phyloP scores from a whole-genome alignment of 2,888 invertebrate species.

The Emmelina monodactyla region DNA sequence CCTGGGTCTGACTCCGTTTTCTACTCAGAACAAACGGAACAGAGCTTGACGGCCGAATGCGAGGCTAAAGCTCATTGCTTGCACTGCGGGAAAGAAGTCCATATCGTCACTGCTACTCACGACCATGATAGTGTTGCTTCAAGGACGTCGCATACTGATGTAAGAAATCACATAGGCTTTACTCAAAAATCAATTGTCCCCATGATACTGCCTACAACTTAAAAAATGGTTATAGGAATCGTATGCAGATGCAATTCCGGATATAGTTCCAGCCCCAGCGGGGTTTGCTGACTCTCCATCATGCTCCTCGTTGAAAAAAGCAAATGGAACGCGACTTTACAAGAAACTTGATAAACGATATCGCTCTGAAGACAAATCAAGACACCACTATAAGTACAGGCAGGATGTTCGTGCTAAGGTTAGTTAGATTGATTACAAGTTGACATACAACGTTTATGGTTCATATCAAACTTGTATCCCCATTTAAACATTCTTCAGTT shows the following conservation, averaged over 20 bases:
- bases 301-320: conserved; percentile 41
- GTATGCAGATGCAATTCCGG: conserved; percentile 61
- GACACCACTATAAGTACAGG: conserved; percentile 71
- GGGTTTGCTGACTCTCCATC: conserved; percentile 87
- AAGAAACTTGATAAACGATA: conserved; percentile 82
- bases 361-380: conserved; percentile 77
- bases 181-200: too few relatives aligned
- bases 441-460: neutral
- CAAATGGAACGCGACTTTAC: conserved; percentile 68
- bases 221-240: too few relatives aligned
- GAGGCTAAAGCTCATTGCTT: conserved; percentile 75
- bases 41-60: conserved; percentile 57
- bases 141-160: conserved; percentile 54
- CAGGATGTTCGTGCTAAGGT: conserved; percentile 84
- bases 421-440: conserved; percentile 10
- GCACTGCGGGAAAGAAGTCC: conserved; percentile 84
- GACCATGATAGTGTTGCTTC: conserved; percentile 51
- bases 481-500: conserved; percentile 64
- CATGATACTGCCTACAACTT: too few relatives aligned
- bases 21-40: conserved; percentile 80
- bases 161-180: too few relatives aligned
- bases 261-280: conserved; percentile 88
- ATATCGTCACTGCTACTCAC: conserved; percentile 63
- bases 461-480: conserved; percentile 36
- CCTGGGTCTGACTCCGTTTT: conserved; percentile 92